These are phyloP conservation scores for Tetraneura akinire DNA, from an alignment of 1,140 invertebrate species.

Conservation along the genomic window DNA sequence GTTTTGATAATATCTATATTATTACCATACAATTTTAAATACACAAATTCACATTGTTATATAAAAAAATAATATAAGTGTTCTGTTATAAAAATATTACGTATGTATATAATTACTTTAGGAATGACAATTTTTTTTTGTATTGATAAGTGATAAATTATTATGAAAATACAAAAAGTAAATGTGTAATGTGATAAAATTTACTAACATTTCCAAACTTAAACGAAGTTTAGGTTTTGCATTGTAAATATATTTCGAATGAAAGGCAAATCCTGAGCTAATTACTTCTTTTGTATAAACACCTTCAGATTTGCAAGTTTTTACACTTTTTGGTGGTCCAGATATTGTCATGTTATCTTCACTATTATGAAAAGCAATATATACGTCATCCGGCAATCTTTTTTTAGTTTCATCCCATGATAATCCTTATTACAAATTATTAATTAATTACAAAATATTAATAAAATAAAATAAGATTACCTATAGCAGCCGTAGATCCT, in stretches of 20 bases:
- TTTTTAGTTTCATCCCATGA: constrained; percentile 82
- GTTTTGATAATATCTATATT: constrained; percentile 71
- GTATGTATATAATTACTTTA: too few relatives aligned
- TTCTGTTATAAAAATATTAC: too few relatives aligned
- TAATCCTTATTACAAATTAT: constrained; percentile 74
- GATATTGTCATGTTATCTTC: constrained; percentile 90
- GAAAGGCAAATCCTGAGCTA: constrained; percentile 83
- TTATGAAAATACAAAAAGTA: too few relatives aligned
- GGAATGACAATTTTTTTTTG: too few relatives aligned
- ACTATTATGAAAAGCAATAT: constrained; percentile 91
- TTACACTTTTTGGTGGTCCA: constrained; percentile 74
- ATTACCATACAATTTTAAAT: neutral
- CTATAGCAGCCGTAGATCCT: constrained; percentile 62
- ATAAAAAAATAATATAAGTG: too few relatives aligned
- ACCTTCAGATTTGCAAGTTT: constrained; percentile 72
- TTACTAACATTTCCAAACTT: constrained; percentile 70
- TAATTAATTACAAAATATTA: neutral
- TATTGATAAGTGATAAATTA: too few relatives aligned
- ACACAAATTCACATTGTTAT: too few relatives aligned
- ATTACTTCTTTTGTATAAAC: constrained; percentile 88
- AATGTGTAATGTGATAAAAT: constrained; percentile 45
- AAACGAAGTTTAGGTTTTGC: constrained; percentile 78
- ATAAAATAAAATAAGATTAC: constrained; percentile 57
- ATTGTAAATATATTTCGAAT: constrained; percentile 87
- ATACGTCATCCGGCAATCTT: constrained; percentile 74